Conservation (phyloP, 2,888 invertebrate genomes). For the Nymphalis urticae region DNA sequence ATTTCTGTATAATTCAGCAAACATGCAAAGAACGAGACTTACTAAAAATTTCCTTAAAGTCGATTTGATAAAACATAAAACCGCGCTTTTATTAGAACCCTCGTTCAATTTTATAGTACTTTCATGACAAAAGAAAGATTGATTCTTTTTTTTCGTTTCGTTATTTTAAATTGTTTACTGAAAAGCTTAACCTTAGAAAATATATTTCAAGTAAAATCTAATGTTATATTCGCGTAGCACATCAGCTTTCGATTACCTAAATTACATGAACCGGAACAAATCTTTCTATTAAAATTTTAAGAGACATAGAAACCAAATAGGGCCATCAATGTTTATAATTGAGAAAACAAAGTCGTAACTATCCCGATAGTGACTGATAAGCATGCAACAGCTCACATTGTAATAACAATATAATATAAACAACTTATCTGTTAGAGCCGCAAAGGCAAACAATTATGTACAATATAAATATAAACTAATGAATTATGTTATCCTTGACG, state of each 20-base stretch:
- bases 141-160: constrained; percentile 9
- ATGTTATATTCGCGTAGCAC: background rate
- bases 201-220: background rate
- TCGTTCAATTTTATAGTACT: constrained; percentile 21
- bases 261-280: too few relatives aligned
- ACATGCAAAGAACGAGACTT: background rate
- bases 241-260: too few relatives aligned
- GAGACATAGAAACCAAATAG: background rate
- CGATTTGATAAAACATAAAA: constrained; percentile 24
- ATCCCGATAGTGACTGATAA: background rate
- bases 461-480: background rate
- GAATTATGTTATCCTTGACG: constrained; percentile 3
- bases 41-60: constrained; percentile 12
- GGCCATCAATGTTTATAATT: background rate
- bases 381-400: constrained; percentile 13
- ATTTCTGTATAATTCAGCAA: constrained; percentile 2
- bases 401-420: constrained; percentile 6
- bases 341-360: background rate
- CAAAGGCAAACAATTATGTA: constrained; percentile 59
- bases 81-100: constrained; percentile 22
- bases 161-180: background rate
- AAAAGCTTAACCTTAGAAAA: background rate
- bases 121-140: constrained; percentile 18
- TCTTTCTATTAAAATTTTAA: background rate
- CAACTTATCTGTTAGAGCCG: constrained; percentile 51